These are phyloP conservation scores for Camponotus floridanus DNA, from an alignment of 1,140 invertebrate species.

Conservation along the genomic window DNA sequence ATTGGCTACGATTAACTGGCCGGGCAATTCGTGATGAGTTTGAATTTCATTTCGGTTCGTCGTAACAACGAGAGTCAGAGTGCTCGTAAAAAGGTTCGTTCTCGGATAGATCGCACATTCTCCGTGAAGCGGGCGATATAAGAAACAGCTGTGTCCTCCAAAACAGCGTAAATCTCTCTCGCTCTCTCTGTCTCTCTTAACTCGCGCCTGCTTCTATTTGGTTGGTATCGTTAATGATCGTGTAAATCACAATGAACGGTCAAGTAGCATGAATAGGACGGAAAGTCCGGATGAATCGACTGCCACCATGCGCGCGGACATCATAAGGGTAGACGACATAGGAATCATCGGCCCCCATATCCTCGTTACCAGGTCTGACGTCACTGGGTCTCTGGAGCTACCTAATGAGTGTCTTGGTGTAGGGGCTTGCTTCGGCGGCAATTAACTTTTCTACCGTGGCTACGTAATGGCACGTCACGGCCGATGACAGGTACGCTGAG, in stretches of 20 bases:
- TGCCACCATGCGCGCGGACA: slow-evolving; percentile 63
- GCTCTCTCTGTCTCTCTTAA: slow-evolving; percentile 18
- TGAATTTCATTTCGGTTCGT: slow-evolving; percentile 58
- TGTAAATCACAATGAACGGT: slow-evolving; percentile 73
- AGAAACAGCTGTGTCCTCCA: slow-evolving; percentile 64
- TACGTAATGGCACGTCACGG: slow-evolving; percentile 64
- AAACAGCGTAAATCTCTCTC: slow-evolving; percentile 72
- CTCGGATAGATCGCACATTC: slow-evolving; percentile 41
- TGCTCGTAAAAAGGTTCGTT: slow-evolving; percentile 69
- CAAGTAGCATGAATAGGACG: slow-evolving; percentile 68
- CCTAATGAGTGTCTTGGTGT: slow-evolving; percentile 71
- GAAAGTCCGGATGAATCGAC: slow-evolving; percentile 65
- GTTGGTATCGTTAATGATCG: slow-evolving; percentile 74
- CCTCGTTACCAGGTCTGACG: slow-evolving; percentile 71
- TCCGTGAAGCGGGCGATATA: slow-evolving; percentile 34
- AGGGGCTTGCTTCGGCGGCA: slow-evolving; percentile 55
- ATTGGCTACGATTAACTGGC: slow-evolving; percentile 46
- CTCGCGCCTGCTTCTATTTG: neutral
- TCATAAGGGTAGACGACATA: slow-evolving; percentile 70
- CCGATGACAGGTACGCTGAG: slow-evolving; percentile 68
- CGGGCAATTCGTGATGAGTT: slow-evolving; percentile 48
- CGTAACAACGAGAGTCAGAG: slow-evolving; percentile 71
- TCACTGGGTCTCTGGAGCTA: slow-evolving; percentile 62
- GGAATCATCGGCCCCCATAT: slow-evolving; percentile 65
- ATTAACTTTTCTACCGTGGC: slow-evolving; percentile 73